Percentiles rank a stretch among this genome's conserved stretches.
These are phyloP conservation scores for Pollimyrus isidori DNA, from an alignment of 2,113 vertebrate genomes.

Conservation along the genomic window DNA sequence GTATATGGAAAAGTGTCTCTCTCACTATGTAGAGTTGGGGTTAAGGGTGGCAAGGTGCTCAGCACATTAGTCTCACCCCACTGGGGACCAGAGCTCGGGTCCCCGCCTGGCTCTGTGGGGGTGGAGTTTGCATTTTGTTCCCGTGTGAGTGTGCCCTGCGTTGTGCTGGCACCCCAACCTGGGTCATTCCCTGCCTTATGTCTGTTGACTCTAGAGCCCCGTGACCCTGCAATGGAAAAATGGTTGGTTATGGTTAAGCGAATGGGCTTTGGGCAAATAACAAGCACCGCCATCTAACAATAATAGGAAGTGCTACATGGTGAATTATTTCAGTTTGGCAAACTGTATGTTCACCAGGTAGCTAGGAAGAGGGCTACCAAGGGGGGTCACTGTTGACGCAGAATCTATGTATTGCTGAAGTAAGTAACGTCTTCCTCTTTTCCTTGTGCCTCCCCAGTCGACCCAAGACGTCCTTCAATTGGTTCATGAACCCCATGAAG, in stretches of 20 bases:
- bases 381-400: background rate
- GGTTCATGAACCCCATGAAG: slow-evolving; percentile 89
- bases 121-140: background rate
- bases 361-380: background rate
- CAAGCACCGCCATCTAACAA: background rate
- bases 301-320: background rate
- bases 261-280: background rate
- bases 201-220: background rate
- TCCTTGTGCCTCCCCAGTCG: slow-evolving; percentile 53
- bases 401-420: background rate
- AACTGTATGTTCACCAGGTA: background rate
- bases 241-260: background rate
- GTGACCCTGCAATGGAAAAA: background rate
- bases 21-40: background rate
- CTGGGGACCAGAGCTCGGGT: too few species aligned
- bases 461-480: slow-evolving; percentile 83
- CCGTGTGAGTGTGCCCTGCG: background rate
- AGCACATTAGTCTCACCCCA: background rate
- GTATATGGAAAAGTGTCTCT: background rate
- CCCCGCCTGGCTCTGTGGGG: background rate
- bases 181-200: background rate
- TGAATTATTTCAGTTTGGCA: background rate
- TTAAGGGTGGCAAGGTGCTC: background rate
- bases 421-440: background rate
- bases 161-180: background rate